Percentiles rank a stretch among this genome's conserved stretches.
These are phyloP conservation scores for Grapholita molesta DNA, from an alignment of 1,140 invertebrate species.

Conservation along the genomic window DNA sequence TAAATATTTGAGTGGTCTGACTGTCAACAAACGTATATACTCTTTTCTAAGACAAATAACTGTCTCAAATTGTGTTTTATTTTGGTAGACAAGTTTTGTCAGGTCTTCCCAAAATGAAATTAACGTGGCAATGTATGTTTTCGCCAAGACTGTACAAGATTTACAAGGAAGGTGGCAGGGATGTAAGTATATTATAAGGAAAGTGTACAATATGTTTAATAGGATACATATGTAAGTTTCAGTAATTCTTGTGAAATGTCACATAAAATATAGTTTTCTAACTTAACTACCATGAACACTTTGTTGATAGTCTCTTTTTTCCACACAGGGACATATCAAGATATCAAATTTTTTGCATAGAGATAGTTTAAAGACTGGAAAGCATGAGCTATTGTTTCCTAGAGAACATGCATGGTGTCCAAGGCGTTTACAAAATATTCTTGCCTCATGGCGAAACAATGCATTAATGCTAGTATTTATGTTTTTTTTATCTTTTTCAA, in stretches of 20 bases:
- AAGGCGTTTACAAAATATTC: not conserved
- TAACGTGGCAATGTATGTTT: conserved; percentile 37
- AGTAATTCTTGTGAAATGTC: not conserved
- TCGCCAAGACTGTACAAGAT: conserved; percentile 55
- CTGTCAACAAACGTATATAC: not conserved
- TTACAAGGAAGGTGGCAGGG: conserved; percentile 43
- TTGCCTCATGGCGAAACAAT: not conserved
- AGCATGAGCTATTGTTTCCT: not conserved
- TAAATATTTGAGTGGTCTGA: not conserved
- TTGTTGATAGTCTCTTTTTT: not conserved
- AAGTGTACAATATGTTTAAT: too few relatives aligned
- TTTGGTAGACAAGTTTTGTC: not conserved
- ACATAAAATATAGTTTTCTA: not conserved
- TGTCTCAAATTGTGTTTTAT: not conserved
- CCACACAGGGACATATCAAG: not conserved
- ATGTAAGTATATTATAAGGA: conserved; percentile 39
- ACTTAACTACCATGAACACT: too few relatives aligned
- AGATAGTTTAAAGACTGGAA: not conserved
- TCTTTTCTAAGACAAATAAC: not conserved
- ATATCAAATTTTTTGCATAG: not conserved
- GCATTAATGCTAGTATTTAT: not conserved
- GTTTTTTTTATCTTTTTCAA: not conserved
- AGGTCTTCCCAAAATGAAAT: conserved; percentile 26
- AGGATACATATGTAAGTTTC: not conserved
- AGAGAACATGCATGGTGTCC: not conserved